These are phyloP conservation scores for Eilema griseolum DNA, from an alignment of 2,888 invertebrate genomes.

Conservation along the genomic window DNA sequence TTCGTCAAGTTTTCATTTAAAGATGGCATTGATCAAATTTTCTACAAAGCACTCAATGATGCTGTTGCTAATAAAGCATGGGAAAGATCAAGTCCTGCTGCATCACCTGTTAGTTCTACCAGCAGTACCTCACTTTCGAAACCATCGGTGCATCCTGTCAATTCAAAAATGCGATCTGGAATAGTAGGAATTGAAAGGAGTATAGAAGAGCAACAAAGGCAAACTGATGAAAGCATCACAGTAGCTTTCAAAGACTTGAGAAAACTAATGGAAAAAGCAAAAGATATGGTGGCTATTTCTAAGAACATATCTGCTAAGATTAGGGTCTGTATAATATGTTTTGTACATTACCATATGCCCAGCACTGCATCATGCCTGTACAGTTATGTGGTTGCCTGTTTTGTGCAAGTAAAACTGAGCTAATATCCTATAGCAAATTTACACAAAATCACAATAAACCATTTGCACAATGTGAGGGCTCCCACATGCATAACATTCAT, in stretches of 20 bases:
- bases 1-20: slow-evolving; percentile 95
- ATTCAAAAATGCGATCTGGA: slow-evolving; percentile 92
- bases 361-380: no score
- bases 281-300: slow-evolving; percentile 98
- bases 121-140: slow-evolving; percentile 61
- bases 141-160: slow-evolving; percentile 66
- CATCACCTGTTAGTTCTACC: slow-evolving; percentile 54
- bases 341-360: background rate
- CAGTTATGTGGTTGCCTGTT: background rate
- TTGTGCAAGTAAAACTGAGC: no score
- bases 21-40: slow-evolving; percentile 91
- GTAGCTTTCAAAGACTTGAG: slow-evolving; percentile 98
- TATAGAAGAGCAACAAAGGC: slow-evolving; percentile 95
- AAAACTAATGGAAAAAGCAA: slow-evolving; percentile 97
- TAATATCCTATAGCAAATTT: no score
- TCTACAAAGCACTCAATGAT: slow-evolving; percentile 88
- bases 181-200: slow-evolving; percentile 98
- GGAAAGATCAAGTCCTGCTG: slow-evolving; percentile 80
- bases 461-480: no score
- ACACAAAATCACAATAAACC: no score
- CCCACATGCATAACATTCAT: no score
- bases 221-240: slow-evolving; percentile 96
- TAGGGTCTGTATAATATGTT: slow-evolving; percentile 81
- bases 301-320: slow-evolving; percentile 97
- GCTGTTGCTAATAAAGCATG: slow-evolving; percentile 89